Base-by-base conservation (phyloP, 2,797 vertebrate species). In the Smutsia gigantea region DNA sequence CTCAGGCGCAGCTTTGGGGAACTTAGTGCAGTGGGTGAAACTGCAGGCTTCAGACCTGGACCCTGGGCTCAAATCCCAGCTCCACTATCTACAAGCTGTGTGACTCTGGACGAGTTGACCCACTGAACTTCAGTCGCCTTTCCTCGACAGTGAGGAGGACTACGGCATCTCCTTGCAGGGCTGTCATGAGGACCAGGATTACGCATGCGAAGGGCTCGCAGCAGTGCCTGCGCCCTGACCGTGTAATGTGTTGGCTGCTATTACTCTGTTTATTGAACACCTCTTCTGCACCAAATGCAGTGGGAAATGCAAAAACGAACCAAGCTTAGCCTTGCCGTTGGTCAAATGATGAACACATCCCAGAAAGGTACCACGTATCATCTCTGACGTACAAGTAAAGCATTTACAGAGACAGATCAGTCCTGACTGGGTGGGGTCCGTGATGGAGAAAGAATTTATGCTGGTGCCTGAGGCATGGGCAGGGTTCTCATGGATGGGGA, bases 171-270 rank as follows among this genome's bases (percentile, higher is more conserved):
- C 42, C 29, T 63, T 27, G 7, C 13, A 39, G 21, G 25, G 7
- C 2, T 53, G 13, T 12, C 75, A 17, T 39, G 34, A 61, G 37
- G 37, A 66, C 68, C 31, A 42, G 19, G 57, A 59, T 4, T 29
- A 66, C 11, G 18, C 5, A 27, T 9, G 21, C 23, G 0, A 34
- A n/a, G 23, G 19, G 17, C 46, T 34, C 19, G 2, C 31, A 75
- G 21, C 9, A 4, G 59, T 19, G 25, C 37, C 27, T 57, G 2
- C 37, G 55, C 12, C 46, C 53, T 46, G n/a, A 29, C 21, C 1
- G 23, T 27, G 10, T 13, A 42, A 29, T 1, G 7, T 1, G 0
- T 57, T 15, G 21, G 10, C 39, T 39, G 2, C n/a, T 13, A 11
- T n/a, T 21, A 63, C 68, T 37, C 63, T 90, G 75, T 77, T 42